A percentile compares a stretch with the other conserved stretches of the same genome.
Conservation (phyloP, 1,140 invertebrate genomes). For the Diuraphis noxia region DNA sequence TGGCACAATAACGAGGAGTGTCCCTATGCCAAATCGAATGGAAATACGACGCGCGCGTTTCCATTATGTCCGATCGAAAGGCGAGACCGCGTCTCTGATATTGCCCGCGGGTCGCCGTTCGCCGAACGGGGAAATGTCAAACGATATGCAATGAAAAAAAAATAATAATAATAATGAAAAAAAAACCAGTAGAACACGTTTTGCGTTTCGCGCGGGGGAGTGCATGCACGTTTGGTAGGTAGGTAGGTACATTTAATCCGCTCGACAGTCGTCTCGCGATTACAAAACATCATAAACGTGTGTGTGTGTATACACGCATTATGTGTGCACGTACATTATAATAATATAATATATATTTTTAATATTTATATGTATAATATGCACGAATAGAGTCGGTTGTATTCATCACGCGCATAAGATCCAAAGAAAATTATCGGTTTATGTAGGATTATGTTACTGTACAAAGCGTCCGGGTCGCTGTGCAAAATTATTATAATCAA, state of each 20-base stretch:
- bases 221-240: not conserved
- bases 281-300: conserved; percentile 2
- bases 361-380: not conserved
- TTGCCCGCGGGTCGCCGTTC: not conserved
- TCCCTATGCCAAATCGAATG: not conserved
- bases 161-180: conserved; percentile 1
- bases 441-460: not conserved
- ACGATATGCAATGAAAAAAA: not conserved
- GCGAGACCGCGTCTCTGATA: not conserved
- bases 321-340: not conserved
- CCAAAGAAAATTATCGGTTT: not conserved
- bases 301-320: not conserved
- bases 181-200: conserved; percentile 48
- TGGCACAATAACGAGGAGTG: not conserved
- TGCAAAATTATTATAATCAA: not conserved
- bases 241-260: not conserved
- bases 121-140: conserved; percentile 25
- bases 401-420: not conserved
- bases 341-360: not conserved
- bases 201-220: conserved; percentile 39
- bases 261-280: not conserved
- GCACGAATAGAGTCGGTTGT: no score
- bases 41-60: conserved; percentile 31
- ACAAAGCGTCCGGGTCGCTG: not conserved
- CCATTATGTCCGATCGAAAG: conserved; percentile 8